Evolutionary conservation across 1,140 invertebrate genomes (phyloP).

Genomic region (Orussus abietinus): DNA sequence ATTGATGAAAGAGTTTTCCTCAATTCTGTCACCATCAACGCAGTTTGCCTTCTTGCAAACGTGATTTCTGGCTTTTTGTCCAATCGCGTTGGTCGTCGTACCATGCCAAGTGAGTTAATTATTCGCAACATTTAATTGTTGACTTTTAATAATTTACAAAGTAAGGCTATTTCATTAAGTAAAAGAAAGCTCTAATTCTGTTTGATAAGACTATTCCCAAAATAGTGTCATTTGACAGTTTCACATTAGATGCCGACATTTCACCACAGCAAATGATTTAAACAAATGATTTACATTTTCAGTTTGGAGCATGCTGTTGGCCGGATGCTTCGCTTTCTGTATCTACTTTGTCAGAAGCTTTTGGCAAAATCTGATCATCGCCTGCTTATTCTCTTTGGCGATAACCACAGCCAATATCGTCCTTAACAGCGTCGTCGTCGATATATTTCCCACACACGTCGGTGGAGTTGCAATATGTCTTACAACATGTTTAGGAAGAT

Average conservation of each 20-base stretch:
- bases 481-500: constrained; percentile 51
- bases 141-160: too few species aligned
- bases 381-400: constrained; percentile 55
- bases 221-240: too few species aligned
- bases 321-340: constrained; percentile 45
- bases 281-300: constrained; percentile 21
- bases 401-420: constrained; percentile 59
- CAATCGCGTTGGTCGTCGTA: constrained; percentile 31
- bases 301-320: constrained; percentile 51
- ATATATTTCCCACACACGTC: constrained; percentile 56
- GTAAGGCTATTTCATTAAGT: too few species aligned
- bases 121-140: too few species aligned
- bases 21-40: constrained; percentile 52
- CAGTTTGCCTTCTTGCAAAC: constrained; percentile 49
- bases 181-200: too few species aligned
- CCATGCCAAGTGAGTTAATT: constrained; percentile 31
- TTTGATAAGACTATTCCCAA: too few species aligned
- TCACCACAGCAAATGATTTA: too few species aligned
- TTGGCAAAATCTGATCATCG: constrained; percentile 51
- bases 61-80: constrained; percentile 43
- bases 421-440: constrained; percentile 54
- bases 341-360: constrained; percentile 55
- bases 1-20: constrained; percentile 48
- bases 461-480: constrained; percentile 54
- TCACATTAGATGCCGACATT: too few species aligned